Percentiles rank a stretch among this genome's conserved stretches.
Evolutionary conservation across 1,140 invertebrate species (phyloP).

Genomic region (Ctenoplectra terminalis): DNA sequence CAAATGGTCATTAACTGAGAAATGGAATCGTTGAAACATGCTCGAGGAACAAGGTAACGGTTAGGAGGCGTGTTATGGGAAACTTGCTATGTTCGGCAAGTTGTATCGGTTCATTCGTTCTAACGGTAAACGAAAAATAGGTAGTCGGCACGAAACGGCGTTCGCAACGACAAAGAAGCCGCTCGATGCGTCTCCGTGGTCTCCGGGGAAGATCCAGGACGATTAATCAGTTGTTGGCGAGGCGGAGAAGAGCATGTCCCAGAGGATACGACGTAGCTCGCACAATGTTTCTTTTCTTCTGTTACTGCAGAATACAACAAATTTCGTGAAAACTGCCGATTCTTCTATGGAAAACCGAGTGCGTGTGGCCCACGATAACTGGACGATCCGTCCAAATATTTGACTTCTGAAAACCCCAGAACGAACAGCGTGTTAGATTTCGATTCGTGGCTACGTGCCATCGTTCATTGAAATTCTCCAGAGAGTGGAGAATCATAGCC

Average conservation of each 20-base stretch:
- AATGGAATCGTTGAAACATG: neutral
- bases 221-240: constrained; percentile 84
- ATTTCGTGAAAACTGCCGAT: constrained; percentile 71
- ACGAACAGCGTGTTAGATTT: constrained; percentile 26
- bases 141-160: constrained; percentile 73
- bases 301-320: constrained; percentile 58
- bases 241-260: constrained; percentile 79
- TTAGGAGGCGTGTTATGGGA: constrained; percentile 40
- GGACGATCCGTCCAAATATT: constrained; percentile 79
- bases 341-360: constrained; percentile 51
- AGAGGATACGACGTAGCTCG: constrained; percentile 74
- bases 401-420: constrained; percentile 49
- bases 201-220: constrained; percentile 78
- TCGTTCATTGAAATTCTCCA: constrained; percentile 53
- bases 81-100: constrained; percentile 23
- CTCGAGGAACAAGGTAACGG: neutral
- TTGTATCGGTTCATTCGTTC: constrained; percentile 55
- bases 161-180: constrained; percentile 80
- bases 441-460: constrained; percentile 27
- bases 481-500: constrained; percentile 39
- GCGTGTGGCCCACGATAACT: constrained; percentile 74
- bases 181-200: constrained; percentile 77
- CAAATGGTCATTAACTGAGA: neutral
- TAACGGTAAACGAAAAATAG: constrained; percentile 75
- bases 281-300: constrained; percentile 78